Evolutionary conservation across 2,113 vertebrate species (phyloP).

Genomic region (Protobothrops flavoviridis): DNA sequence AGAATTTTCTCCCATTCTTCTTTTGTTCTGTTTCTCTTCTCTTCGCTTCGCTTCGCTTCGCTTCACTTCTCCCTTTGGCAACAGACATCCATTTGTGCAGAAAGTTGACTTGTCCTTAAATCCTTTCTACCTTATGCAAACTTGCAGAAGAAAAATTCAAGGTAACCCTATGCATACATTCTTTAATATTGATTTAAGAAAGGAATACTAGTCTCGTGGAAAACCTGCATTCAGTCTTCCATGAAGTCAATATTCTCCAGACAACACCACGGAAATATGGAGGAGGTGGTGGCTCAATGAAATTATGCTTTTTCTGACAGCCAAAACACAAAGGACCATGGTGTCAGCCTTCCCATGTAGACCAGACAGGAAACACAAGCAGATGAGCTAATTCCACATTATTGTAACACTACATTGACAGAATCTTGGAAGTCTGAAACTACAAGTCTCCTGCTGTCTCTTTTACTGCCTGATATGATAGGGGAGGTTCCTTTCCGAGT

Average conservation of each 20-base stretch:
- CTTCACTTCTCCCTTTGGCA: neutral
- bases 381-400: neutral
- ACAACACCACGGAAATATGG: neutral
- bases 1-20: neutral
- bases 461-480: neutral
- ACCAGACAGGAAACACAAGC: neutral
- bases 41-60: accelerated
- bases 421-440: neutral
- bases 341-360: neutral
- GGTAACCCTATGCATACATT: neutral
- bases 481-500: neutral
- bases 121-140: neutral
- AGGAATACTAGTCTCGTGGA: neutral
- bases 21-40: neutral
- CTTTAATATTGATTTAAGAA: neutral
- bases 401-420: neutral
- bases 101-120: neutral
- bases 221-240: neutral
- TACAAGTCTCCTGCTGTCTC: neutral
- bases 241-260: neutral
- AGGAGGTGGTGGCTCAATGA: neutral
- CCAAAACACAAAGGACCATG: neutral
- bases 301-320: neutral
- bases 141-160: neutral
- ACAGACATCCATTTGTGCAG: neutral